A percentile compares a stretch with the other conserved stretches of the same genome.
Evolutionary conservation across 2,888 invertebrate genomes (phyloP).

Genomic region (Tryphoninae sp.): DNA sequence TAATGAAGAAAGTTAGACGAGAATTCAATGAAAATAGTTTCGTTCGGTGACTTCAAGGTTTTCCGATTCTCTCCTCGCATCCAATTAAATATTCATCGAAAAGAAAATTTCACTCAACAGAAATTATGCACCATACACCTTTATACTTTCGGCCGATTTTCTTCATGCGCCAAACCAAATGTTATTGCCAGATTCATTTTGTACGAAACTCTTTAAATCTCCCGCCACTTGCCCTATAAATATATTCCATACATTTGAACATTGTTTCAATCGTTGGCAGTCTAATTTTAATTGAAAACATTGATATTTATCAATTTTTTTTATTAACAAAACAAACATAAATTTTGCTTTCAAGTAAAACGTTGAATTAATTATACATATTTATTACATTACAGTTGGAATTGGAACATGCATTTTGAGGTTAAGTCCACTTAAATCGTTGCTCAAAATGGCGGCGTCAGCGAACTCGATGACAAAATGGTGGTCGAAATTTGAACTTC

Average conservation of each 20-base stretch:
- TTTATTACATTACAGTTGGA: too few species aligned
- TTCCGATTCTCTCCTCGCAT: constrained; percentile 5
- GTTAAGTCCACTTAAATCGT: too few species aligned
- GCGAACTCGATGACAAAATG: too few species aligned
- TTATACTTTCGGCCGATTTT: too few species aligned
- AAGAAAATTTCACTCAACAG: neutral
- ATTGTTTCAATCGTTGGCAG: neutral
- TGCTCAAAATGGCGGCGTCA: too few species aligned
- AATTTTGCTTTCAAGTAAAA: too few species aligned
- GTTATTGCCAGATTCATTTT: neutral
- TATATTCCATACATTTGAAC: neutral
- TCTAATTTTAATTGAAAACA: neutral
- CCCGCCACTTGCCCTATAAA: constrained; percentile 2
- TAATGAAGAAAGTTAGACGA: constrained; percentile 40
- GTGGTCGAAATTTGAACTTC: too few species aligned
- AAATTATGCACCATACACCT: too few species aligned
- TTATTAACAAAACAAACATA: too few species aligned
- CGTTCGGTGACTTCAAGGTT: constrained; percentile 27
- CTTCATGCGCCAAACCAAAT: neutral
- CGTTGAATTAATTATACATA: too few species aligned
- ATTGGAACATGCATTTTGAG: too few species aligned
- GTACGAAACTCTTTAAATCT: constrained; percentile 3
- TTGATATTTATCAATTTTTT: neutral
- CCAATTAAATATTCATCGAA: constrained; percentile 48
- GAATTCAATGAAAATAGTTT: constrained; percentile 53